Percentiles rank a stretch among this genome's conserved stretches.
Conservation (phyloP, 2,888 invertebrate species). For the Schizotus pectinicornis region DNA sequence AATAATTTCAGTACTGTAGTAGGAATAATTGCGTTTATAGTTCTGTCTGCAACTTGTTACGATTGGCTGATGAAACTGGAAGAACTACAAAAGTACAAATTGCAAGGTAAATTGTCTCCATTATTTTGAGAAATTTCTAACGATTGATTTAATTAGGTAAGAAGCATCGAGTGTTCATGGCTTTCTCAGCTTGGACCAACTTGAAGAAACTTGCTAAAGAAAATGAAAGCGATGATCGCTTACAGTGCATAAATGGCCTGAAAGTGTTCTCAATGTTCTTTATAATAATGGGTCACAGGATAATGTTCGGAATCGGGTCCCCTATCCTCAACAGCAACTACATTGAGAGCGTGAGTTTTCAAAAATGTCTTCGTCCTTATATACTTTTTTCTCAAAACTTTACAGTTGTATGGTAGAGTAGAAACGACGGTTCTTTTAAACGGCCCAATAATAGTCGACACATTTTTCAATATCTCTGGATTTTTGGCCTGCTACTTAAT, state of each 20-base stretch:
- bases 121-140: neutral
- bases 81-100: conserved; percentile 25
- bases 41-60: conserved; percentile 38
- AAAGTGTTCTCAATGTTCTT: conserved; percentile 48
- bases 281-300: conserved; percentile 49
- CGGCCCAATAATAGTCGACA: conserved; percentile 71
- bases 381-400: conserved; percentile 8
- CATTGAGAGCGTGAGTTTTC: conserved; percentile 44
- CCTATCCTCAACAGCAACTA: conserved; percentile 47
- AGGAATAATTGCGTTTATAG: conserved; percentile 25
- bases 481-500: conserved; percentile 72
- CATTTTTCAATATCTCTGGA: conserved; percentile 72
- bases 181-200: conserved; percentile 46
- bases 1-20: conserved; percentile 30
- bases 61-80: conserved; percentile 35
- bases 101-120: conserved; percentile 10
- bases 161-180: conserved; percentile 39
- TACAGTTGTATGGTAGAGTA: conserved; percentile 45
- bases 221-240: conserved; percentile 38
- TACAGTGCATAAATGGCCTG: conserved; percentile 48
- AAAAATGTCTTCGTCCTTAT: neutral
- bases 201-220: conserved; percentile 42
- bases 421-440: conserved; percentile 63
- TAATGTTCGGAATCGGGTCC: conserved; percentile 49
- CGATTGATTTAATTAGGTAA: conserved; percentile 35